A percentile compares a stretch with the other conserved stretches of the same genome.
phyloP scores from a whole-genome alignment of 2,888 invertebrate genomes.

The Chesias legatella region DNA sequence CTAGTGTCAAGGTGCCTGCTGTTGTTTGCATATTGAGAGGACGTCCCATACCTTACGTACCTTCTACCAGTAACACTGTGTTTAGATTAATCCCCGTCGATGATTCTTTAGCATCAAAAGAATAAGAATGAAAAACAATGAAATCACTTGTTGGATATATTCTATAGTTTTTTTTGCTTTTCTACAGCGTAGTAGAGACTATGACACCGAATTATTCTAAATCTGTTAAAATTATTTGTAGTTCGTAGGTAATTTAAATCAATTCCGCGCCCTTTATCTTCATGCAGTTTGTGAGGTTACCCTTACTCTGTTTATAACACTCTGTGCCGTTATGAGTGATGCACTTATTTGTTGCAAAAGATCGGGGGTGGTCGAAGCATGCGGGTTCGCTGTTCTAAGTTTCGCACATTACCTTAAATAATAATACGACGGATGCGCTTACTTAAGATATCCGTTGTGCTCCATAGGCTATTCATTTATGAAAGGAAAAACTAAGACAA shows the following conservation, averaged over 20 bases:
- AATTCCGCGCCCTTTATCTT: no score
- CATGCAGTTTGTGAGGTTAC: no score
- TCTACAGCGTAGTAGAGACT: no score
- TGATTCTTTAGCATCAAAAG: no score
- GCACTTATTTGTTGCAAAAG: slow-evolving; percentile 37
- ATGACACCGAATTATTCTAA: no score
- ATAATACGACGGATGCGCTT: slow-evolving; percentile 48
- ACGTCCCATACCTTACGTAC: slow-evolving; percentile 40
- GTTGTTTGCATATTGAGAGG: slow-evolving; percentile 60
- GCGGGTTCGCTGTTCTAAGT: slow-evolving; percentile 70
- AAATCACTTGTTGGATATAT: no score
- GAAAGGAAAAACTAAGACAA: slow-evolving; percentile 7
- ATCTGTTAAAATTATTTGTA: no score
- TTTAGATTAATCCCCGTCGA: no score
- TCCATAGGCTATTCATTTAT: slow-evolving; percentile 9
- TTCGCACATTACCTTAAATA: slow-evolving; percentile 44
- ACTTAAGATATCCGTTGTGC: slow-evolving; percentile 42
- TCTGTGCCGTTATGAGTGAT: slow-evolving; percentile 25
- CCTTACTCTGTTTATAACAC: slow-evolving; percentile 1
- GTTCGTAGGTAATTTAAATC: no score
- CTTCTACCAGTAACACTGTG: neutral
- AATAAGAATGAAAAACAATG: neutral
- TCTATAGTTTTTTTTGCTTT: no score
- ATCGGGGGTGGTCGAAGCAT: slow-evolving; percentile 65
- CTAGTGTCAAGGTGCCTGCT: slow-evolving; percentile 76